Conservation (phyloP, 2,113 vertebrate genomes). For the Puffinus mauretanicus region DNA sequence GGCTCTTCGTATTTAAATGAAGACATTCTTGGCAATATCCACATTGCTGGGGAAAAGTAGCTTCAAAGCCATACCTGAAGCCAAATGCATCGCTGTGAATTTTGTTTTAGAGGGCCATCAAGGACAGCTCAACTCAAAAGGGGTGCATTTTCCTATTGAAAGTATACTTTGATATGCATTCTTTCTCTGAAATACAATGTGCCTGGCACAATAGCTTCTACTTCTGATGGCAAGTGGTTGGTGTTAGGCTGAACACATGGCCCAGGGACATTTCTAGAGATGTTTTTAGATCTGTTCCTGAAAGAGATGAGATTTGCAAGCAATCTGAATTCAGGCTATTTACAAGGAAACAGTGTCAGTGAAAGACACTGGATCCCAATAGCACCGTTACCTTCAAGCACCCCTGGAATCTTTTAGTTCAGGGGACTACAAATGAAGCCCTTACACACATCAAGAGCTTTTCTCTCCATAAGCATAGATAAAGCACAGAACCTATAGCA, state of each 20-base stretch:
- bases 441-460: background rate
- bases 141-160: background rate
- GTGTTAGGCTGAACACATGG: background rate
- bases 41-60: background rate
- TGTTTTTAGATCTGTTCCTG: background rate
- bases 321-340: background rate
- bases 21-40: background rate
- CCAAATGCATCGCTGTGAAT: background rate
- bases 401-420: background rate
- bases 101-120: background rate
- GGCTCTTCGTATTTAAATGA: conserved; percentile 16
- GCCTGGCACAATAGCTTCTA: background rate
- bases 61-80: background rate
- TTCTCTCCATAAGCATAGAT: background rate
- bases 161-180: background rate
- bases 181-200: background rate
- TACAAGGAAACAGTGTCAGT: background rate
- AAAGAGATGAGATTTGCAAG: background rate
- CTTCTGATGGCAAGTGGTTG: background rate
- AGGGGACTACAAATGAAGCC: background rate
- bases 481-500: background rate
- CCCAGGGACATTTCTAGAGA: background rate
- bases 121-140: background rate
- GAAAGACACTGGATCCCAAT: background rate
- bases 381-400: background rate